These are phyloP conservation scores for Bombus impatiens DNA, from an alignment of 1,140 invertebrate genomes.

Conservation along the genomic window DNA sequence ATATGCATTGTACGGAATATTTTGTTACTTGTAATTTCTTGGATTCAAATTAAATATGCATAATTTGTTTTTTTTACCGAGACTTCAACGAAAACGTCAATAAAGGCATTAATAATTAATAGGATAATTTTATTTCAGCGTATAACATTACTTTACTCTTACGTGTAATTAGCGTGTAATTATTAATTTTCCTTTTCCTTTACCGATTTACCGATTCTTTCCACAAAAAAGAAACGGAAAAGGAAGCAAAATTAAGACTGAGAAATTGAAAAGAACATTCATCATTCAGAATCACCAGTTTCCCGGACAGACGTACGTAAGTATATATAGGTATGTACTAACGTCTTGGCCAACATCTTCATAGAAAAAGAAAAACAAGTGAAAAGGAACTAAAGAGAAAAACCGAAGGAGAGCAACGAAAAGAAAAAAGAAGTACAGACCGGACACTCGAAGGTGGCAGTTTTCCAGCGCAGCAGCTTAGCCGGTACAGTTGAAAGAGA, in stretches of 20 bases:
- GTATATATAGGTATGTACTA: background rate
- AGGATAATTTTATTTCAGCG: background rate
- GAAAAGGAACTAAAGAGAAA: background rate
- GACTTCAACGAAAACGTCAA: background rate
- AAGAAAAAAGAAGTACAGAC: background rate
- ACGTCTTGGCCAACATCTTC: background rate
- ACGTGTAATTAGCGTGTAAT: background rate
- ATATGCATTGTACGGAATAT: background rate
- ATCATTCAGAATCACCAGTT: background rate
- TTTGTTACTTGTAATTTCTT: background rate
- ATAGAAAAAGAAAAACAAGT: background rate
- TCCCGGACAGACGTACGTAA: background rate
- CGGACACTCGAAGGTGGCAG: slow-evolving; percentile 20
- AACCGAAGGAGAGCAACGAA: background rate
- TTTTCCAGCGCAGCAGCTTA: slow-evolving; percentile 27
- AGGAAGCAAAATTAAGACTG: background rate
- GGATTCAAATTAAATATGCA: too few relatives aligned
- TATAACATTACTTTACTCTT: background rate
- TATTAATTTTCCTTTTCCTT: background rate
- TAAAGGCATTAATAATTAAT: background rate
- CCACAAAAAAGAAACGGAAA: background rate
- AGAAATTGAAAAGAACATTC: background rate
- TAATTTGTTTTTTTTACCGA: background rate
- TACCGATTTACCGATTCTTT: background rate
- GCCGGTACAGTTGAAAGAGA: slow-evolving; percentile 47